phyloP scores from a whole-genome alignment of 2,797 vertebrate genomes.

The Sciurus carolinensis region DNA sequence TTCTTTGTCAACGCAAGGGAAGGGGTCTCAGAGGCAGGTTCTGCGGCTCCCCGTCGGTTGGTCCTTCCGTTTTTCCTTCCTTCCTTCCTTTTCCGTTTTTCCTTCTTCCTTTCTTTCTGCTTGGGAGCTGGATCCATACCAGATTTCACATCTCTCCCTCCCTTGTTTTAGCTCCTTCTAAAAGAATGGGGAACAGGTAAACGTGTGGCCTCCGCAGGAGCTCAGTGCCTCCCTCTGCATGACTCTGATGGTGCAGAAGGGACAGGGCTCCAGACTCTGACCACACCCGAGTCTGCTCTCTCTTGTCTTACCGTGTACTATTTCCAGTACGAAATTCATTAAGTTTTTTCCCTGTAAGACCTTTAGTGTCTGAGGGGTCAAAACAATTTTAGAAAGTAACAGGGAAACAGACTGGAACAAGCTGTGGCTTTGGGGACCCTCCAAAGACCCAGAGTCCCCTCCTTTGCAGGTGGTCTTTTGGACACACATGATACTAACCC shows the following conservation, averaged over 20 bases:
- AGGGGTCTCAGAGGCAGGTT: neutral
- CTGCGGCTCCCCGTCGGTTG: no score
- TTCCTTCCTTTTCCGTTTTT: neutral
- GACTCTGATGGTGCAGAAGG: no score
- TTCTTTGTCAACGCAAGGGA: neutral
- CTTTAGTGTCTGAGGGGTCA: neutral
- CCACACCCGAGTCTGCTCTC: no score
- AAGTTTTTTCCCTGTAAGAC: neutral
- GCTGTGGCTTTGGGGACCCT: no score
- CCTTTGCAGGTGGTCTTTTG: neutral
- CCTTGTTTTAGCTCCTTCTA: neutral
- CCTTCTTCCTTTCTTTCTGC: neutral
- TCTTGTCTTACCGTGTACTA: neutral
- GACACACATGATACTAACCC: rapidly evolving
- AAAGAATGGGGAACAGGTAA: neutral
- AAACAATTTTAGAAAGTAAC: neutral
- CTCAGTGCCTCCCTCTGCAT: no score
- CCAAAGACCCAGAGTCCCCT: no score
- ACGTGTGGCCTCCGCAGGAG: neutral
- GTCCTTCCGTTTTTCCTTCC: no score
- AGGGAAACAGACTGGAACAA: rapidly evolving
- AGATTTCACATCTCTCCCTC: neutral
- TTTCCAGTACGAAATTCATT: neutral
- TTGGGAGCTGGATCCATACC: neutral
- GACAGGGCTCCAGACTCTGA: rapidly evolving